Evolutionary conservation across 1,140 invertebrate genomes (phyloP).

Genomic region (Eupristina koningsbergeri): DNA sequence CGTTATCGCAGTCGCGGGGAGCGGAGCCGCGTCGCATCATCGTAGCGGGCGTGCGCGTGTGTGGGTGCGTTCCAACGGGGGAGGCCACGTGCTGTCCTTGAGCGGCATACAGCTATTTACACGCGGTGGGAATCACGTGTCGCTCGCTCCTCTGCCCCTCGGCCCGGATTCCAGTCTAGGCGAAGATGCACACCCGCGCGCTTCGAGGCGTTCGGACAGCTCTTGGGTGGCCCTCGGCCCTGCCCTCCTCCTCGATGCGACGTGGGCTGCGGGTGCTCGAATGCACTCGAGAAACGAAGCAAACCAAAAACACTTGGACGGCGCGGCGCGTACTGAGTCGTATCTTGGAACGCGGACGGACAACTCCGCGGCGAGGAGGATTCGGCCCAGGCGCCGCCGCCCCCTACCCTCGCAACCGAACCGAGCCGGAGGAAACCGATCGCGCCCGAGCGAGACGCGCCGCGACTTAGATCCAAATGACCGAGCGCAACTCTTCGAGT

Average conservation of each 20-base stretch:
- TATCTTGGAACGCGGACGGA: conserved; percentile 12
- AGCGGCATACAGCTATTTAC: conserved; percentile 62
- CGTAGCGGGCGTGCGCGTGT: background rate
- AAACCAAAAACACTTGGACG: too few relatives aligned
- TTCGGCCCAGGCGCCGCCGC: background rate
- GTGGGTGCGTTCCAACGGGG: conserved; percentile 1
- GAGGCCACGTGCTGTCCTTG: conserved; percentile 50
- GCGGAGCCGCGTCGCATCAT: background rate
- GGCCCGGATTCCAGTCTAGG: too few relatives aligned
- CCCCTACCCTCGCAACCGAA: background rate
- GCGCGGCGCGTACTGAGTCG: conserved; percentile 68
- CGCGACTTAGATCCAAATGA: too few relatives aligned
- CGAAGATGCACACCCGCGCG: background rate
- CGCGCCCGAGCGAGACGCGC: background rate
- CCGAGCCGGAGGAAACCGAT: background rate
- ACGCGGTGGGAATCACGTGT: conserved; percentile 56
- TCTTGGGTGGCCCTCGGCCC: too few relatives aligned
- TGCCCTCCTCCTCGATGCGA: background rate
- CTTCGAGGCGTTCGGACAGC: background rate
- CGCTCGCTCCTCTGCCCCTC: conserved; percentile 8
- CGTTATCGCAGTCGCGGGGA: conserved; percentile 11
- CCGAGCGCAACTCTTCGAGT: too few relatives aligned
- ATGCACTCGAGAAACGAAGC: too few relatives aligned
- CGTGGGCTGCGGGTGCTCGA: conserved; percentile 66
- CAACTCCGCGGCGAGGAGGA: background rate